A percentile compares a stretch with the other conserved stretches of the same genome.
Evolutionary conservation across 2,797 vertebrate genomes (phyloP).

Genomic region (Alfaro cultratus): DNA sequence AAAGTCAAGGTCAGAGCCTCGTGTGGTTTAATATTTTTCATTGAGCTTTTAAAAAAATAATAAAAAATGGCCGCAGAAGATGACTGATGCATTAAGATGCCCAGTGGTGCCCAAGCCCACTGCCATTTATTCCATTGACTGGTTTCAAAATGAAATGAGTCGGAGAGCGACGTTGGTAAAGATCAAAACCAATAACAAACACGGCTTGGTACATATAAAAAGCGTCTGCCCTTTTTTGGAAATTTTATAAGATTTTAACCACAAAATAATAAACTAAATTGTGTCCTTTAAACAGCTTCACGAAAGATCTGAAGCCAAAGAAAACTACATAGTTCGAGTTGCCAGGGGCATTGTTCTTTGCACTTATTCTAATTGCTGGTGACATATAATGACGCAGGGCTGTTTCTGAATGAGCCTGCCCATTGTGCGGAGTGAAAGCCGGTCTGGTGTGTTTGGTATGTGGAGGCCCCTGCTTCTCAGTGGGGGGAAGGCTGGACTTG

Average conservation of each 20-base stretch:
- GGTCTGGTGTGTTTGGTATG: slow-evolving; percentile 45
- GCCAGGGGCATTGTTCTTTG: slow-evolving; percentile 27
- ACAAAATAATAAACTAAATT: slow-evolving; percentile 6
- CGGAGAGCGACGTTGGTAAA: slow-evolving; percentile 3
- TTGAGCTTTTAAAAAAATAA: slow-evolving; percentile 42
- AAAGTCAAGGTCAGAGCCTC: slow-evolving; percentile 58
- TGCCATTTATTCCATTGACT: slow-evolving; percentile 36
- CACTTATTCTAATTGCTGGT: slow-evolving; percentile 50
- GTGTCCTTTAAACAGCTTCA: slow-evolving; percentile 22
- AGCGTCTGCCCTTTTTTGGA: background rate
- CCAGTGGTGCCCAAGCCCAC: slow-evolving; percentile 16
- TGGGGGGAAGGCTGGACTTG: slow-evolving; percentile 45
- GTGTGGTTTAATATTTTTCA: slow-evolving; percentile 47
- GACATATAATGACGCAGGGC: slow-evolving; percentile 47
- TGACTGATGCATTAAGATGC: slow-evolving; percentile 17
- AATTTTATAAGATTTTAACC: slow-evolving; percentile 12
- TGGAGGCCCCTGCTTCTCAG: slow-evolving; percentile 29
- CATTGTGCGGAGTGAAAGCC: slow-evolving; percentile 46
- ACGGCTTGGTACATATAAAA: slow-evolving; percentile 8
- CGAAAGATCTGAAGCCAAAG: slow-evolving; percentile 19
- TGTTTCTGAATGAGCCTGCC: slow-evolving; percentile 38
- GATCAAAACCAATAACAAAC: slow-evolving; percentile 11
- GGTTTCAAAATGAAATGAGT: slow-evolving; percentile 25
- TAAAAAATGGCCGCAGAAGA: slow-evolving; percentile 39
- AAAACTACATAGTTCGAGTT: slow-evolving; percentile 34